A percentile compares a stretch with the other conserved stretches of the same genome.
phyloP scores from a whole-genome alignment of 1,140 invertebrate species.

The Spodoptera litura region DNA sequence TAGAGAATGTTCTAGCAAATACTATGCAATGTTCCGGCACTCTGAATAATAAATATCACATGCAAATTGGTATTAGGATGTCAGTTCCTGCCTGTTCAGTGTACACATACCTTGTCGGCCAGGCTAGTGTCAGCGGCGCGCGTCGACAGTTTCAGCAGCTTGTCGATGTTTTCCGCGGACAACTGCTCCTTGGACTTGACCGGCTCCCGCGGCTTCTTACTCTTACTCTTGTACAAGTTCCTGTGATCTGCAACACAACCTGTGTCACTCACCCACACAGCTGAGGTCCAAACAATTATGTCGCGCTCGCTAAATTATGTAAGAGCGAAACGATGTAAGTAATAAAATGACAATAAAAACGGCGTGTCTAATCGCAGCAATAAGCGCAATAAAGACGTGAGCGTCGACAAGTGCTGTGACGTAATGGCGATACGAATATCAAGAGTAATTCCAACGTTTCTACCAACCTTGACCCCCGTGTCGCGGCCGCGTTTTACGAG shows the following conservation, averaged over 20 bases:
- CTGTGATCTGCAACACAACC: conserved; percentile 28
- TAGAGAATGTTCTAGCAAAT: too few species aligned
- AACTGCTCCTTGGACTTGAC: conserved; percentile 59
- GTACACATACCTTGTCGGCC: conserved; percentile 63
- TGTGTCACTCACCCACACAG: not conserved
- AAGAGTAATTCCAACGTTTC: not conserved
- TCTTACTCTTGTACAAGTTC: conserved; percentile 32
- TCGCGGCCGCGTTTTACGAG: conserved; percentile 41
- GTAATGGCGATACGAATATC: conserved; percentile 34
- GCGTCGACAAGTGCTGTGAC: conserved; percentile 22
- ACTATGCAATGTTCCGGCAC: too few species aligned
- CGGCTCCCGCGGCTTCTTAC: not conserved
- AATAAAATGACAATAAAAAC: conserved; percentile 22
- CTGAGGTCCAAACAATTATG: not conserved
- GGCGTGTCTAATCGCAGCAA: conserved; percentile 11
- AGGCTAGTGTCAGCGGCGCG: conserved; percentile 64
- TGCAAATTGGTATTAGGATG: too few species aligned
- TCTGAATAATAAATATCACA: too few species aligned
- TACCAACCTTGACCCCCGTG: conserved; percentile 63
- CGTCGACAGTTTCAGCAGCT: conserved; percentile 74
- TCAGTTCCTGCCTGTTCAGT: too few species aligned
- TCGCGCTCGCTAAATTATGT: not conserved
- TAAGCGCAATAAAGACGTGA: conserved; percentile 19
- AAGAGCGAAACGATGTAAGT: not conserved
- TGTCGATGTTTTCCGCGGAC: conserved; percentile 80